A percentile compares a stretch with the other conserved stretches of the same genome.
Conservation (phyloP, 1,140 invertebrate genomes). For the Cotesia glomerata region DNA sequence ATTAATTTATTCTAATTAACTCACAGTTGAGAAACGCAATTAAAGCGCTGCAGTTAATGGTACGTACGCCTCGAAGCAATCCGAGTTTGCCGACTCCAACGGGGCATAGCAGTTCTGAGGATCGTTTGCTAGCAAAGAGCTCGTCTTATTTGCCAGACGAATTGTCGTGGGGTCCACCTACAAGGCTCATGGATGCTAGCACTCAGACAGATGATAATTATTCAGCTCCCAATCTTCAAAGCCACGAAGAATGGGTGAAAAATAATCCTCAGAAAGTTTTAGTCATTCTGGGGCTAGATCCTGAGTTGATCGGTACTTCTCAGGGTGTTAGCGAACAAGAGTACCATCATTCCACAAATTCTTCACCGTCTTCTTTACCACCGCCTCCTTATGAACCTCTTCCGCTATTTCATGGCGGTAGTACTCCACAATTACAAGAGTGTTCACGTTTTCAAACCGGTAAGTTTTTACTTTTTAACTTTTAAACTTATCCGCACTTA, state of each 20-base stretch:
- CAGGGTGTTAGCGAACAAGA: slow-evolving; percentile 48
- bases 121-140: slow-evolving; percentile 68
- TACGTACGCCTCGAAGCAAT: slow-evolving; percentile 62
- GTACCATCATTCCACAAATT: slow-evolving; percentile 41
- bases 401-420: slow-evolving; percentile 43
- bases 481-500: background rate
- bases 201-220: slow-evolving; percentile 61
- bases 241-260: slow-evolving; percentile 57
- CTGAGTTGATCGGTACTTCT: slow-evolving; percentile 24
- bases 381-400: slow-evolving; percentile 55
- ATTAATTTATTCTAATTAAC: slow-evolving; percentile 4
- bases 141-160: slow-evolving; percentile 84
- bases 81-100: slow-evolving; percentile 65
- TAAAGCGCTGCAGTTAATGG: slow-evolving; percentile 81
- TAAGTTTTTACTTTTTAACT: slow-evolving; percentile 32
- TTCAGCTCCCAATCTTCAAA: slow-evolving; percentile 45
- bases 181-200: slow-evolving; percentile 45
- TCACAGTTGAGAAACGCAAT: slow-evolving; percentile 78
- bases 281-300: slow-evolving; percentile 62
- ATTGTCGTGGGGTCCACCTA: slow-evolving; percentile 71
- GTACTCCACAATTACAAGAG: slow-evolving; percentile 46
- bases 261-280: slow-evolving; percentile 62
- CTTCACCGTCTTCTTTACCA: slow-evolving; percentile 54
- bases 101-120: slow-evolving; percentile 53
- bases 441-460: slow-evolving; percentile 38